Conservation (phyloP, 2,797 vertebrate species). For the Myotis planiceps region DNA sequence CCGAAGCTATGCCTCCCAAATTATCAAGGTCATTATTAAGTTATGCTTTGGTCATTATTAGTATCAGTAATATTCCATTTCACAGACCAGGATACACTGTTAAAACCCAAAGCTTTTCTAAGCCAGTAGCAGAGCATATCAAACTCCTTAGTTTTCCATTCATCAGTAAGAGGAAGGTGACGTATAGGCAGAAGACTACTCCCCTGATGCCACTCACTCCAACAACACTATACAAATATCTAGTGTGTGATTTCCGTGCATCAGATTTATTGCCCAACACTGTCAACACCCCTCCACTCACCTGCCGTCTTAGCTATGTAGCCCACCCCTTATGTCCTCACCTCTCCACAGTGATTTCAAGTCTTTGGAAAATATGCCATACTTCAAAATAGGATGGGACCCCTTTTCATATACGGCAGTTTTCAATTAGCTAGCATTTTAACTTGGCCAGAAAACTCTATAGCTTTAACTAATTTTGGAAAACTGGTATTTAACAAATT, state of each 20-base stretch:
- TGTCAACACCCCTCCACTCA: not conserved
- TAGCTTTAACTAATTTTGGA: constrained; percentile 71
- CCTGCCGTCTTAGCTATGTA: not conserved
- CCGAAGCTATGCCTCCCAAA: not conserved
- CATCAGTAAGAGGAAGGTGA: not conserved
- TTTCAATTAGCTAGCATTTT: constrained; percentile 41
- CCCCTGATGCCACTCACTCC: not conserved
- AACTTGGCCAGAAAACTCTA: constrained; percentile 57
- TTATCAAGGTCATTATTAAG: not conserved
- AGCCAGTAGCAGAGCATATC: not conserved
- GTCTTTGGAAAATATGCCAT: not conserved
- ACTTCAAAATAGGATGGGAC: constrained; percentile 11
- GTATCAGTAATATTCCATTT: not conserved
- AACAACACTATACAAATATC: not conserved
- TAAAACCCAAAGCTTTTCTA: not conserved
- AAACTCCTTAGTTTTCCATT: not conserved
- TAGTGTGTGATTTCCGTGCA: not conserved
- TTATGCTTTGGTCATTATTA: not conserved
- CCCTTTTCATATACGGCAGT: constrained; percentile 11
- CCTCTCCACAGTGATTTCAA: not conserved
- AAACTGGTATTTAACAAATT: constrained; percentile 74
- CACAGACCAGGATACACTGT: not conserved
- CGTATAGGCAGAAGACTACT: not conserved
- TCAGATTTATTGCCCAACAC: not conserved
- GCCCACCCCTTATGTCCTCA: not conserved